Evolutionary conservation across 2,888 invertebrate species (phyloP), one percentile per base, ranked within the genome.

Genomic region (Lepeophtheirus nordmannii): DNA sequence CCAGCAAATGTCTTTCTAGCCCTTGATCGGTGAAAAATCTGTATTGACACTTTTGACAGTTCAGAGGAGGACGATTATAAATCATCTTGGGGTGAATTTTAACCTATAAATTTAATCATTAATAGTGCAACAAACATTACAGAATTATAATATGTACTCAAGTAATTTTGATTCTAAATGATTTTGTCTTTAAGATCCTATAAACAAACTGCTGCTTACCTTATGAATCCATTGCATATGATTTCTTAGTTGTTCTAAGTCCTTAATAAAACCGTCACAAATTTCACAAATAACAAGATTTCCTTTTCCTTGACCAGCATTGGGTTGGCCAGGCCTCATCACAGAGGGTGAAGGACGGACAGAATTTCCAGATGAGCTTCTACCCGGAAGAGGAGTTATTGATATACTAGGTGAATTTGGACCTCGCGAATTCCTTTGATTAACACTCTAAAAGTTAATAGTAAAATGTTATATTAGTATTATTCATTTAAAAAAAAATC

Each of bases 181-280:
- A 5, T 5, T 30, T 30, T 2, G 2, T 2, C 30, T 30, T 30
- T 30, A 30, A 2, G 30, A 30, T 30, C 7, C 3, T 30, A 7
- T 5, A 30, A 5, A 30, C 2, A 5, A 30, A 7, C 30, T 5
- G 30, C 1, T 58, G 14, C 14, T n/a, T 61, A 61, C 65, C 82
- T 93, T 92, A 76, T 94, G 94, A 75, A 93, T 92, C 89, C 91
- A 93, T 74, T 91, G 92, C 89, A 94, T 93, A 74, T 94, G 94
- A 76, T 92, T 92, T 69, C 93, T 81, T 69, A 94, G 78, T 74
- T 92, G 91, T 73, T 92, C 91, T 73, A 92, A 80, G 76, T 94
- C 93, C 80, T 92, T 91, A 69, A 94, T 93, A 74, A 92, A 93
- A 23, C 92, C 92, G 74, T 94, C 94, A 77, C 94, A 96, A 69